Evolutionary conservation across 2,888 invertebrate species (phyloP), one percentile per base, ranked within the genome.

Genomic region (Ophraella communa): DNA sequence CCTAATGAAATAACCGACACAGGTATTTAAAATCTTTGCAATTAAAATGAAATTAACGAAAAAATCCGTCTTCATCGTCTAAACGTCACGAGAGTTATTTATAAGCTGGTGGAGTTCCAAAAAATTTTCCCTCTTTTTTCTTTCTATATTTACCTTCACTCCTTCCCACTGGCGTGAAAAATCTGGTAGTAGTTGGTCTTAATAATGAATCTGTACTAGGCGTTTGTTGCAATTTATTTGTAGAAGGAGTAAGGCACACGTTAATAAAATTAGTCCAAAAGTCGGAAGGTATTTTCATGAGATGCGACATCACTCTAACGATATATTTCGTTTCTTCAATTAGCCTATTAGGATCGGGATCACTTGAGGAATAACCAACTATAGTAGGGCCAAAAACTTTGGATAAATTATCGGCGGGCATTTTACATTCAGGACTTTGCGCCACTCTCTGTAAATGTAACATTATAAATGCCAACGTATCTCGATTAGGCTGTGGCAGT

Each of bases 351-450:
- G 89, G 87, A 70, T 89, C 87, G 0, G 91, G 90, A 78, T 93
- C 90, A 0, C 86, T 83, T 0, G 88, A 89, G 11, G 93, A 93
- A 78, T 93, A 95, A 0, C 98, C 98, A 20, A 98, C 91, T 55
- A 98, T 87, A 1, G 96, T 97, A 1, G 98, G 98, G 0, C 94
- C 98, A 82, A 98, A 96, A 27, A 98, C 89, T 78, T 91, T 92
- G 0, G 96, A 90, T 73, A 99, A 84, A 84, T 96, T 98, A 70
- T 88, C 88, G 20, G 90, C 84, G 0, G 94, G 92, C 98, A 99
- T 99, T 84, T 94, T 94, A 72, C 95, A 94, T 55, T 92, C 93
- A 0, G 88, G 86, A 70, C 91, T 88, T 71, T 91, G 90, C 0
- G 95, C 89, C 77, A 75, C 91, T 91, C 85, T 87, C 81, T 95